These are phyloP conservation scores for Heliopora coerulea DNA, from an alignment of 92 coral and sea anemone species.

Conservation along the genomic window DNA sequence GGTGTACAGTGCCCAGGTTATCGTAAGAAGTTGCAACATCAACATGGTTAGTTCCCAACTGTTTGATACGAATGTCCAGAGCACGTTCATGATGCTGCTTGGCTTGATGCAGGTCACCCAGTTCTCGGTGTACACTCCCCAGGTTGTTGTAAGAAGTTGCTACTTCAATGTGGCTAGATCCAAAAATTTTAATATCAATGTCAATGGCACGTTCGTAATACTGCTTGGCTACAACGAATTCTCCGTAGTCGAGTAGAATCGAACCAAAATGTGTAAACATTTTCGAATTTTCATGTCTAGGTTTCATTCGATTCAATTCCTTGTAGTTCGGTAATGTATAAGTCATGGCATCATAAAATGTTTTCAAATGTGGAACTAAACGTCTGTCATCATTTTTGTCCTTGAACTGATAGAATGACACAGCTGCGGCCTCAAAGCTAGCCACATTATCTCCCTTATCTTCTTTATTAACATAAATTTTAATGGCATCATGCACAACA, in stretches of 20 bases:
- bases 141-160: constrained; percentile 30
- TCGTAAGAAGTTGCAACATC: constrained; percentile 36
- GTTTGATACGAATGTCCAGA: too few relatives aligned
- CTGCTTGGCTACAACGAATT: not conserved
- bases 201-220: not conserved
- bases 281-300: not conserved
- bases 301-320: too few relatives aligned
- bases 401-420: constrained; percentile 38
- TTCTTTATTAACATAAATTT: not conserved
- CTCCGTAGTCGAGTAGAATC: too few relatives aligned
- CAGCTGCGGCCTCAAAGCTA: too few relatives aligned
- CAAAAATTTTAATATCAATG: not conserved
- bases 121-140: constrained; percentile 10
- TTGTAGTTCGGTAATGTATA: too few relatives aligned
- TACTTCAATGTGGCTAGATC: not conserved
- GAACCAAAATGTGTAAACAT: too few relatives aligned
- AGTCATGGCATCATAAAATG: not conserved
- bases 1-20: too few relatives aligned
- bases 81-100: constrained; percentile 16
- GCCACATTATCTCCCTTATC: too few relatives aligned
- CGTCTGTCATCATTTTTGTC: constrained; percentile 17
- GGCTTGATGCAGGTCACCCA: constrained; percentile 38
- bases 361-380: constrained; percentile 42
- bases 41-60: constrained; percentile 31
- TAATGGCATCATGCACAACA: constrained; percentile 40